phyloP scores from a whole-genome alignment of 2,888 invertebrate genomes.

The Callosobruchus maculatus region DNA sequence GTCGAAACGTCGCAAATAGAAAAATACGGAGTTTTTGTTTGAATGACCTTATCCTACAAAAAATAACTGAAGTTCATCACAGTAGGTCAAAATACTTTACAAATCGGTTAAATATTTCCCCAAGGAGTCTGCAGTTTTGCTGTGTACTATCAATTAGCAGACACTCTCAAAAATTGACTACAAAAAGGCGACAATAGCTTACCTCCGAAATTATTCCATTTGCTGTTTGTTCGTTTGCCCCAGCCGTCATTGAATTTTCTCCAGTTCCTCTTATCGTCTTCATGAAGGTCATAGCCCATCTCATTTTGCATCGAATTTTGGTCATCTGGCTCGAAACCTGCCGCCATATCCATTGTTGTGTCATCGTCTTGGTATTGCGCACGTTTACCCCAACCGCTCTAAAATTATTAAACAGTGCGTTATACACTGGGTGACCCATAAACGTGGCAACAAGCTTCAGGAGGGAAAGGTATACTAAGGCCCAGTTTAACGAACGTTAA shows the following conservation, averaged over 20 bases:
- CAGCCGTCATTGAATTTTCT: constrained; percentile 66
- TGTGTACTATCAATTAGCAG: too few species aligned
- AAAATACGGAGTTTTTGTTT: too few species aligned
- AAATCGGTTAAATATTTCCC: too few species aligned
- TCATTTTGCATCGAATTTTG: constrained; percentile 26
- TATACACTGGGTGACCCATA: neutral
- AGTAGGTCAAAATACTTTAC: too few species aligned
- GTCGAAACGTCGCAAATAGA: too few species aligned
- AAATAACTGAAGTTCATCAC: too few species aligned
- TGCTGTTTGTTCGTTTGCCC: constrained; percentile 65
- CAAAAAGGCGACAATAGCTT: constrained; percentile 13
- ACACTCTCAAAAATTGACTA: too few species aligned
- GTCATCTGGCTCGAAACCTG: constrained; percentile 16
- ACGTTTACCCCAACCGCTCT: constrained; percentile 50
- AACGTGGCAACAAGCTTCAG: too few species aligned
- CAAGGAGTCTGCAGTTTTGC: too few species aligned
- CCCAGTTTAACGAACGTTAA: too few species aligned
- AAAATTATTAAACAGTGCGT: constrained; percentile 7
- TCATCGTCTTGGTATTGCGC: constrained; percentile 39
- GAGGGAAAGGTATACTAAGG: too few species aligned
- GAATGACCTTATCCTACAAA: too few species aligned
- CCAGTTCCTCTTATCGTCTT: constrained; percentile 64
- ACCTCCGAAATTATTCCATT: constrained; percentile 60
- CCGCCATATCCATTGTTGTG: constrained; percentile 35
- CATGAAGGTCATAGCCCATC: constrained; percentile 27